Conservation (phyloP, 2,113 vertebrate genomes). For the Spea bombifrons region DNA sequence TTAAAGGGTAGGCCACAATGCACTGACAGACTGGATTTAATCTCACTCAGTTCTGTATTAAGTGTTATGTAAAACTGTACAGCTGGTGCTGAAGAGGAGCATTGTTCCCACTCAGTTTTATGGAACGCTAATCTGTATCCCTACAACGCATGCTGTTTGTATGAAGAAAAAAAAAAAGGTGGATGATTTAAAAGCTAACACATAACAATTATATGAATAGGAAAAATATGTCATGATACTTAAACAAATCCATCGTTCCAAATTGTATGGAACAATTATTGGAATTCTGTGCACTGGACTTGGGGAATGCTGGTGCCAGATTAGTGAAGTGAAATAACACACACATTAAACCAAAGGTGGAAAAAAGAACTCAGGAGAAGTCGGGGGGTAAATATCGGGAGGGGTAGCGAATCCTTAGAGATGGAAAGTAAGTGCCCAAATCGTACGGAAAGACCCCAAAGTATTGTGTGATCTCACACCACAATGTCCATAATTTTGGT, state of each 20-base stretch:
- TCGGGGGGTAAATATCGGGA: too few species aligned
- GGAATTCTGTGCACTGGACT: not conserved
- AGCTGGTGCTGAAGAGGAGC: conserved; percentile 60
- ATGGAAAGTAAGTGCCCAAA: too few species aligned
- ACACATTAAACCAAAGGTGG: too few species aligned
- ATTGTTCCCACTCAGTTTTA: conserved; percentile 60
- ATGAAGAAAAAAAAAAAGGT: conserved; percentile 9
- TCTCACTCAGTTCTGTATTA: conserved; percentile 65
- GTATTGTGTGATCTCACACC: too few species aligned
- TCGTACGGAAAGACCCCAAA: too few species aligned
- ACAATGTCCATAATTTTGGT: too few species aligned
- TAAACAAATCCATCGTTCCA: not conserved
- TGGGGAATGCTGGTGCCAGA: not conserved
- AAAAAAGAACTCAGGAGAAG: too few species aligned
- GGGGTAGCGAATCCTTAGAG: too few species aligned
- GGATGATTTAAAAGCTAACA: conserved; percentile 38
- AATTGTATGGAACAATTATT: not conserved
- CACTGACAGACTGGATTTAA: conserved; percentile 76
- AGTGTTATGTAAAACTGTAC: conserved; percentile 67
- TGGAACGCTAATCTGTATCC: conserved; percentile 45
- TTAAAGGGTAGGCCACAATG: conserved; percentile 70
- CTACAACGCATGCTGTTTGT: conserved; percentile 9
- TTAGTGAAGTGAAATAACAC: not conserved
- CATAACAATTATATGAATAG: conserved; percentile 20
- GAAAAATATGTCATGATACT: conserved; percentile 3